Percentiles rank a stretch among this genome's conserved stretches.
phyloP scores from a whole-genome alignment of 2,888 invertebrate genomes.

The Desoria tigrina region DNA sequence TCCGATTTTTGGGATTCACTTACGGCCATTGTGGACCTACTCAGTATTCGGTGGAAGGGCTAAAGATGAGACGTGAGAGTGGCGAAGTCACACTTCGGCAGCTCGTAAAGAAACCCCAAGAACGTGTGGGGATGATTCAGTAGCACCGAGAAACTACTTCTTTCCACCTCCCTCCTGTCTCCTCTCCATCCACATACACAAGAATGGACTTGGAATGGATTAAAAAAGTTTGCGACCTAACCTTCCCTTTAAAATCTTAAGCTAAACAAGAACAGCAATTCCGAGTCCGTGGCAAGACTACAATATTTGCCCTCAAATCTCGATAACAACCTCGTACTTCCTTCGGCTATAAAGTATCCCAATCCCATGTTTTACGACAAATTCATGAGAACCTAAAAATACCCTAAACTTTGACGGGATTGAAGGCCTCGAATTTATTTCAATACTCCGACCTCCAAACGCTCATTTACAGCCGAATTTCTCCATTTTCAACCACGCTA shows the following conservation, averaged over 20 bases:
- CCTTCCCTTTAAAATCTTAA: neutral
- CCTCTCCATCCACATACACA: neutral
- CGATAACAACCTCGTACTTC: no score
- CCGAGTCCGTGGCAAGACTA: no score
- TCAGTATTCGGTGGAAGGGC: constrained; percentile 51
- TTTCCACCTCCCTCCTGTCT: constrained; percentile 17
- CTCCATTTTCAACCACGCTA: no score
- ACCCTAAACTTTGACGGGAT: neutral
- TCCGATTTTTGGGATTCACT: constrained; percentile 14
- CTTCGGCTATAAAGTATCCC: no score
- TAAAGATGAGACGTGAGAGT: constrained; percentile 53
- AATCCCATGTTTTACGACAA: no score
- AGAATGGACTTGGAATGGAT: neutral
- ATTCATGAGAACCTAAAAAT: constrained; percentile 3
- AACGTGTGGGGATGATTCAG: constrained; percentile 47
- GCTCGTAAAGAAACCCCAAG: constrained; percentile 50
- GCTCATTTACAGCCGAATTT: no score
- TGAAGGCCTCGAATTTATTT: neutral
- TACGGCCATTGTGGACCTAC: constrained; percentile 29
- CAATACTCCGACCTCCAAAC: constrained; percentile 14
- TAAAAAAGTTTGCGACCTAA: constrained; percentile 19
- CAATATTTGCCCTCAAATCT: no score
- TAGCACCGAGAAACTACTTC: constrained; percentile 30
- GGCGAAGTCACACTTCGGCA: constrained; percentile 53
- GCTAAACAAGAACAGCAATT: no score